phyloP scores from a whole-genome alignment of 2,113 vertebrate genomes.

The Stegostoma tigrinum region DNA sequence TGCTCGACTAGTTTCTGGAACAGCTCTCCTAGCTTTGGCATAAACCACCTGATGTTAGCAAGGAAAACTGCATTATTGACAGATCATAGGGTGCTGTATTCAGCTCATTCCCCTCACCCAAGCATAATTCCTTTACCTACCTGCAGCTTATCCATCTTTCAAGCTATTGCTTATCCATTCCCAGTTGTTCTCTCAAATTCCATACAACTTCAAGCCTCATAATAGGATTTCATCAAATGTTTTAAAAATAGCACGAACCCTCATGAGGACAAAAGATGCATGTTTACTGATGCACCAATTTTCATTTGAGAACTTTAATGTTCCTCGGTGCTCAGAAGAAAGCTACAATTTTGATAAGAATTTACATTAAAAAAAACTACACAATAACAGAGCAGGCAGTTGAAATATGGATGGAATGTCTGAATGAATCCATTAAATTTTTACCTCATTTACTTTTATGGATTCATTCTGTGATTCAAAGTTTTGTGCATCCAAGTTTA shows the following conservation, averaged over 20 bases:
- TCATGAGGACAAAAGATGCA: not conserved
- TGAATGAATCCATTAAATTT: not conserved
- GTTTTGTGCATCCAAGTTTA: slow-evolving; percentile 76
- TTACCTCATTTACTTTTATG: slow-evolving; percentile 74
- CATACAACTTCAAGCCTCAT: not conserved
- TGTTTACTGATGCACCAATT: not conserved
- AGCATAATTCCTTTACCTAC: not conserved
- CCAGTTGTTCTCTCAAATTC: not conserved
- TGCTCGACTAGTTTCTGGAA: too few relatives aligned
- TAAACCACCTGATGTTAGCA: too few relatives aligned
- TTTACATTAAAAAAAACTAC: not conserved
- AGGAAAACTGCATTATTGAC: too few relatives aligned
- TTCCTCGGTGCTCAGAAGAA: not conserved
- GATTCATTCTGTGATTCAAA: slow-evolving; percentile 76
- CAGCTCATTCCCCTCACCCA: not conserved
- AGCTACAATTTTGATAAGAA: not conserved
- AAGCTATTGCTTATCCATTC: not conserved
- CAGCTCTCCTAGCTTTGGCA: too few relatives aligned
- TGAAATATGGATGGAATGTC: not conserved
- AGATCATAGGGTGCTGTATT: not conserved
- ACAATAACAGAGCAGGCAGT: not conserved
- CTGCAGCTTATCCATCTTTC: not conserved
- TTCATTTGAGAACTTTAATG: not conserved
- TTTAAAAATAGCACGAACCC: not conserved
- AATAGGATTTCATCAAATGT: not conserved